Evolutionary conservation across 2,888 invertebrate genomes (phyloP).

Genomic region (Aphidoletes aphidimyza): DNA sequence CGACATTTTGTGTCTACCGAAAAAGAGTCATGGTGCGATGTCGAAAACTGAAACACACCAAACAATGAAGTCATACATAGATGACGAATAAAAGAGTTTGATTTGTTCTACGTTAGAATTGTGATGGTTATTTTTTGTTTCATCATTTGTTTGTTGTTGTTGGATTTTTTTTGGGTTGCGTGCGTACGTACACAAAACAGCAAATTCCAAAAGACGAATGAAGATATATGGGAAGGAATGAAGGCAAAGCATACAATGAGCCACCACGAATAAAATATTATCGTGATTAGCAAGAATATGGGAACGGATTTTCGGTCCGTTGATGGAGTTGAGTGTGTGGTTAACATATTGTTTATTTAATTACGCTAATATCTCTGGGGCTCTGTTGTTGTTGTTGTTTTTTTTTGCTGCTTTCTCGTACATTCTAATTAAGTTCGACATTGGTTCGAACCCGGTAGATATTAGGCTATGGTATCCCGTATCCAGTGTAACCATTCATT

Average conservation of each 20-base stretch:
- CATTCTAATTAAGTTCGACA: slow-evolving; percentile 11
- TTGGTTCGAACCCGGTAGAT: not conserved
- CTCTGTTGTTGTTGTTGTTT: not conserved
- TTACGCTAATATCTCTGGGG: slow-evolving; percentile 2
- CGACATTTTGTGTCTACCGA: no score
- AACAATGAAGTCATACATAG: no score
- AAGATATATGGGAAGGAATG: not conserved
- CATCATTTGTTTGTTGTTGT: not conserved
- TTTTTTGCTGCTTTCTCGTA: not conserved
- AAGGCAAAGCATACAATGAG: not conserved
- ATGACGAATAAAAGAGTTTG: no score
- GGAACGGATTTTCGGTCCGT: not conserved
- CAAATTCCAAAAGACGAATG: slow-evolving; percentile 21
- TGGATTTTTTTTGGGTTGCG: not conserved
- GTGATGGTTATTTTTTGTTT: no score
- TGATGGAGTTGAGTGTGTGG: not conserved
- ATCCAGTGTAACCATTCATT: no score
- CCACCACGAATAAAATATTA: slow-evolving; percentile 24
- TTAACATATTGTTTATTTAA: slow-evolving; percentile 21
- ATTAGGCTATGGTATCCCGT: no score
- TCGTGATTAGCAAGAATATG: not conserved
- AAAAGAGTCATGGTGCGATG: no score
- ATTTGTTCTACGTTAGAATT: no score
- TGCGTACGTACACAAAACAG: no score
- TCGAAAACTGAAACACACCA: no score